phyloP scores from a whole-genome alignment of 1,140 invertebrate genomes.

The Cheumatopsyche charites region DNA sequence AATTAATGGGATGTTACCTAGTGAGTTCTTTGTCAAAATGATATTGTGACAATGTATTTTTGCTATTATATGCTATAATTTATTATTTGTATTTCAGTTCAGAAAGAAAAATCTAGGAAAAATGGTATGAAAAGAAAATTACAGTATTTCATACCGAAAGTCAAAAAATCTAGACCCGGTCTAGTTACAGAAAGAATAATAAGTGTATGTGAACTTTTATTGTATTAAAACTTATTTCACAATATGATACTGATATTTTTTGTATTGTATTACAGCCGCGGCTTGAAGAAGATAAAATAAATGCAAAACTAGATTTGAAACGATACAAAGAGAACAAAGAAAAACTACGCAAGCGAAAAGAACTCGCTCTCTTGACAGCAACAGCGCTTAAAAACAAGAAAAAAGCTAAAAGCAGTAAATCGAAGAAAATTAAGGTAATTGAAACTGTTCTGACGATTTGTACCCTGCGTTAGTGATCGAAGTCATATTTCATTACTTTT shows the following conservation, averaged over 20 bases:
- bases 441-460: neutral
- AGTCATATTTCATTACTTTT: too few relatives aligned
- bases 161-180: slow-evolving; percentile 55
- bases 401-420: slow-evolving; percentile 42
- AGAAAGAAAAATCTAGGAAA: slow-evolving; percentile 42
- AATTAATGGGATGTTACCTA: slow-evolving; percentile 60
- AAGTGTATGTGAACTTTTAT: slow-evolving; percentile 55
- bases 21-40: slow-evolving; percentile 49
- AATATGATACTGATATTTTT: neutral
- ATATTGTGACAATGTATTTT: slow-evolving; percentile 16
- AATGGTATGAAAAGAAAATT: slow-evolving; percentile 37
- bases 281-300: slow-evolving; percentile 75
- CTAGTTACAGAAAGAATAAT: slow-evolving; percentile 59
- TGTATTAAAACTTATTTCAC: neutral
- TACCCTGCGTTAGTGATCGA: too few relatives aligned
- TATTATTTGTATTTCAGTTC: slow-evolving; percentile 47
- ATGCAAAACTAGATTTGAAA: slow-evolving; percentile 69
- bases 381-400: slow-evolving; percentile 41
- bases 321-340: slow-evolving; percentile 80
- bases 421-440: slow-evolving; percentile 42
- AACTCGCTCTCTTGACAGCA: slow-evolving; percentile 52
- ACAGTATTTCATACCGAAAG: slow-evolving; percentile 25
- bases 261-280: slow-evolving; percentile 66
- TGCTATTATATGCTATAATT: slow-evolving; percentile 17
- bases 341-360: slow-evolving; percentile 73